These are phyloP conservation scores for Drosophila takahashii DNA, from an alignment of 1,140 invertebrate genomes.

Conservation along the genomic window DNA sequence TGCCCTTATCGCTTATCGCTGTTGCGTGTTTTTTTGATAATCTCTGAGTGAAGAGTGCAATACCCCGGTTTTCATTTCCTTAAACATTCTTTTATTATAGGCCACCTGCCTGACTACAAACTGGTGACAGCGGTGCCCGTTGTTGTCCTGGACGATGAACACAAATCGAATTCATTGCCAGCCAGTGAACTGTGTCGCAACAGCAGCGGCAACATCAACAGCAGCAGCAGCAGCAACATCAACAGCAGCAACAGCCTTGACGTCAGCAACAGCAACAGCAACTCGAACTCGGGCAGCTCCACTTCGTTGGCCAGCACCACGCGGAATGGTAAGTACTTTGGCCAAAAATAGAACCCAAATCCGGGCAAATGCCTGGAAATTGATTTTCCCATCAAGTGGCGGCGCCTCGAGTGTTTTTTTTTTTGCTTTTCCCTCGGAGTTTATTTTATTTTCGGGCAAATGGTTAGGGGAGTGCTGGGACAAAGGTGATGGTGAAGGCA, in stretches of 20 bases:
- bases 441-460: conserved; percentile 16
- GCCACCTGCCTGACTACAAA: conserved; percentile 85
- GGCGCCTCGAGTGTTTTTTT: conserved; percentile 27
- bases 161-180: conserved; percentile 46
- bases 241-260: conserved; percentile 24
- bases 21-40: background rate
- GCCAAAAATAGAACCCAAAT: conserved; percentile 48
- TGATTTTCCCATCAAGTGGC: conserved; percentile 54
- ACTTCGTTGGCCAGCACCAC: conserved; percentile 64
- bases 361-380: conserved; percentile 55
- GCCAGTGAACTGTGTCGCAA: conserved; percentile 13
- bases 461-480: background rate
- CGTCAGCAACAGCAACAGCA: conserved; percentile 36
- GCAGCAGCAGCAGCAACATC: conserved; percentile 22
- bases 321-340: conserved; percentile 70
- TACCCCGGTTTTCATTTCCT: conserved; percentile 15
- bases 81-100: conserved; percentile 30
- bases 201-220: conserved; percentile 24
- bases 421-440: conserved; percentile 4
- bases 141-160: conserved; percentile 87
- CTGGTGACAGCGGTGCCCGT: conserved; percentile 87
- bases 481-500: conserved; percentile 14
- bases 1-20: conserved; percentile 12
- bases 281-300: conserved; percentile 36
- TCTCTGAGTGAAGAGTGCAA: conserved; percentile 10